A percentile compares a stretch with the other conserved stretches of the same genome.
These are phyloP conservation scores for Coracopsis vasa DNA, from an alignment of 2,113 vertebrate species.

Conservation along the genomic window DNA sequence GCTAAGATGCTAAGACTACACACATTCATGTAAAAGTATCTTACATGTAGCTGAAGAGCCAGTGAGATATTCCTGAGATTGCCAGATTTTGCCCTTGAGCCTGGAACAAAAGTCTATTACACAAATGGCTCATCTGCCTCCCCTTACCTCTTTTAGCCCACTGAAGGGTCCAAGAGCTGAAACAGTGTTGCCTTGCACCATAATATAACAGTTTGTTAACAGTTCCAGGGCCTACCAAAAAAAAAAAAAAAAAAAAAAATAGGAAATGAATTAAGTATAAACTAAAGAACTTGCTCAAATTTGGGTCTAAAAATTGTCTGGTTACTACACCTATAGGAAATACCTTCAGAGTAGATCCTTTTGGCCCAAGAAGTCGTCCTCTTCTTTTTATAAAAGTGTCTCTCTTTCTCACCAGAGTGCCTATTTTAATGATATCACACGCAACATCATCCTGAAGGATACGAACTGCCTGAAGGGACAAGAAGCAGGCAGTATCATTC, in stretches of 20 bases:
- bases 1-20: background rate
- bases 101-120: background rate
- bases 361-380: constrained; percentile 93
- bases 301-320: background rate
- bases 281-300: background rate
- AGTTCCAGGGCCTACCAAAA: constrained; percentile 87
- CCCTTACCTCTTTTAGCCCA: constrained; percentile 91
- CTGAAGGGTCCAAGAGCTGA: constrained; percentile 88
- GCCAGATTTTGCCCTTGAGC: accelerated
- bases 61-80: background rate
- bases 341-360: constrained; percentile 96
- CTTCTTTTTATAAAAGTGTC: constrained; percentile 95
- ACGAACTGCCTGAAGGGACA: constrained; percentile 82
- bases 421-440: constrained; percentile 97
- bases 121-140: background rate
- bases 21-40: background rate
- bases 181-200: constrained; percentile 98
- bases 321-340: background rate
- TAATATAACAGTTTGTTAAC: constrained; percentile 93
- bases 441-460: constrained; percentile 93
- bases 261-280: background rate
- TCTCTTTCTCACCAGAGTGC: constrained; percentile 89
- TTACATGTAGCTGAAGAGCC: background rate
- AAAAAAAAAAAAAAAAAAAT: background rate
- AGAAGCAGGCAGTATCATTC: background rate